Conservation (phyloP, 1,140 invertebrate genomes). For the Eumeta japonica region DNA sequence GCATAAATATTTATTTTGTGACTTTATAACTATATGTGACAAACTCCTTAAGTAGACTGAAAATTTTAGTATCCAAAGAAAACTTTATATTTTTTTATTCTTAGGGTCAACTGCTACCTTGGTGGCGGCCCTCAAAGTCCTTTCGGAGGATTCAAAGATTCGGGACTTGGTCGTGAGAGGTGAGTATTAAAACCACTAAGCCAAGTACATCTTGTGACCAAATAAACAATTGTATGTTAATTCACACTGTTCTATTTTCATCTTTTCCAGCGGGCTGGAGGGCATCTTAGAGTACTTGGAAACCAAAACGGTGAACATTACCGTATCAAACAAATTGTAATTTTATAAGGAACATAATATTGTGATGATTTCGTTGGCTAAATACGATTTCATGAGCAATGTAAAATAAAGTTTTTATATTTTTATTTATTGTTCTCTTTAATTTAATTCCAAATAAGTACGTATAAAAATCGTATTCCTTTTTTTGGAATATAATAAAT, state of each 20-base stretch:
- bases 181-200: slow-evolving; percentile 12
- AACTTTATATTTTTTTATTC: slow-evolving; percentile 18
- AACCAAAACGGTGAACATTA: slow-evolving; percentile 20
- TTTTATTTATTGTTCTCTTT: not conserved
- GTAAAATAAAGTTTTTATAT: not conserved
- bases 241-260: slow-evolving; percentile 6
- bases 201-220: not conserved
- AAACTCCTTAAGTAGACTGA: not conserved
- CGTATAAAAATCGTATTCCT: not conserved
- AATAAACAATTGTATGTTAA: slow-evolving; percentile 5
- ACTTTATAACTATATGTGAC: not conserved
- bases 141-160: slow-evolving; percentile 79
- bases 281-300: slow-evolving; percentile 21
- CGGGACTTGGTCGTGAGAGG: slow-evolving; percentile 69
- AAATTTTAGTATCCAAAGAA: not conserved
- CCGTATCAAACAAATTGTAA: slow-evolving; percentile 17
- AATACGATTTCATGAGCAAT: not conserved
- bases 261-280: slow-evolving; percentile 11
- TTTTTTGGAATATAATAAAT: not conserved
- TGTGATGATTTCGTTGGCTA: not conserved
- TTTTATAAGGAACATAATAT: not conserved
- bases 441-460: no score
- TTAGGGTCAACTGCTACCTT: slow-evolving; percentile 74
- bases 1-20: not conserved
- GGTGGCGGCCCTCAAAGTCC: slow-evolving; percentile 60